Evolutionary conservation across 2,888 invertebrate genomes (phyloP).

Genomic region (Agriopis aurantiaria): DNA sequence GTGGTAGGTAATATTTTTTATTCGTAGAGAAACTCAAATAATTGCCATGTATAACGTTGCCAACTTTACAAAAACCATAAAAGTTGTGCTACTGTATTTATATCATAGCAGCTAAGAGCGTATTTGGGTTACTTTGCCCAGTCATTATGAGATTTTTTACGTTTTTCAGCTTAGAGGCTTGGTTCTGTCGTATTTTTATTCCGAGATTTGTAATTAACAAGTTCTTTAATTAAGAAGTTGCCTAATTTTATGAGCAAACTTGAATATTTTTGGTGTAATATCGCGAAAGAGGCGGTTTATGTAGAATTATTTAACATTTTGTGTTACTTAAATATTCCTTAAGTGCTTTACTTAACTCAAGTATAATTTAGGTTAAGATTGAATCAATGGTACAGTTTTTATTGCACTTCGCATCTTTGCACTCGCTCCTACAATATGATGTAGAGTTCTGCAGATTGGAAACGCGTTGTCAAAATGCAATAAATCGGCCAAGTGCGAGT

Average conservation of each 20-base stretch:
- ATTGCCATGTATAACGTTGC: not conserved
- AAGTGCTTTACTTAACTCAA: not conserved
- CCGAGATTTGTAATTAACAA: constrained; percentile 35
- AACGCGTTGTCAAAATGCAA: too few species aligned
- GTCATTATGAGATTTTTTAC: constrained; percentile 35
- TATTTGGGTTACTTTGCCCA: constrained; percentile 24
- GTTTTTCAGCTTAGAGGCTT: constrained; percentile 26
- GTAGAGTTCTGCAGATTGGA: too few species aligned
- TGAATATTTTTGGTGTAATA: constrained; percentile 9
- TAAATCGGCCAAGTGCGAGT: too few species aligned
- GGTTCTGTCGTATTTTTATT: constrained; percentile 13
- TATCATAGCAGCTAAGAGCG: constrained; percentile 3
- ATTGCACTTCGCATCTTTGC: too few species aligned
- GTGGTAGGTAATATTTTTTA: too few species aligned
- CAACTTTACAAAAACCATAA: not conserved
- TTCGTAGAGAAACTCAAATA: too few species aligned
- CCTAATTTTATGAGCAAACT: constrained; percentile 16
- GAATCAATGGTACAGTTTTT: not conserved
- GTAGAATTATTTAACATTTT: not conserved
- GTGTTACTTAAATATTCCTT: not conserved
- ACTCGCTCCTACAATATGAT: too few species aligned
- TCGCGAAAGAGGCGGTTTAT: not conserved
- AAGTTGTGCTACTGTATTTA: constrained; percentile 21
- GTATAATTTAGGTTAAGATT: not conserved
- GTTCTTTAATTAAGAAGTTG: constrained; percentile 36